These are phyloP conservation scores for Mugil cephalus DNA, from an alignment of 2,113 vertebrate species.

Conservation along the genomic window DNA sequence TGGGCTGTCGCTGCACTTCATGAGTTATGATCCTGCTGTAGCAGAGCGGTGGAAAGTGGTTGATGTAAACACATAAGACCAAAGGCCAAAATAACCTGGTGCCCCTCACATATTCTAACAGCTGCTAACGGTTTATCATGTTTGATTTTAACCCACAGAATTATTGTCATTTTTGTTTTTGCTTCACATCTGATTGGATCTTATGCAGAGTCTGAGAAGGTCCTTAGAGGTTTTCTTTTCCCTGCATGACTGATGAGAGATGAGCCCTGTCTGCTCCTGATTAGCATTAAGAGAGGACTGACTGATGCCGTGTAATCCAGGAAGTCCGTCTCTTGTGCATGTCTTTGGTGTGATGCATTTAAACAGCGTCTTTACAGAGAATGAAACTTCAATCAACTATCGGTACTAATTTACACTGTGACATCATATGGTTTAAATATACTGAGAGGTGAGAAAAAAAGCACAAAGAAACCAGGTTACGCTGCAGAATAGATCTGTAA, in stretches of 20 bases:
- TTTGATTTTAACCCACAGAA: too few relatives aligned
- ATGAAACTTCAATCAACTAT: not conserved
- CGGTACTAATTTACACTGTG: not conserved
- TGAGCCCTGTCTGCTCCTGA: not conserved
- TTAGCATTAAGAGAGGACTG: not conserved
- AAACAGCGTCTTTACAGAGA: not conserved
- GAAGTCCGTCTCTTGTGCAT: not conserved
- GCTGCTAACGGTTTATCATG: not conserved
- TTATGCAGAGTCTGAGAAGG: too few relatives aligned
- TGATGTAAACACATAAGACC: slow-evolving; percentile 29
- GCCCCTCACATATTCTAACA: not conserved
- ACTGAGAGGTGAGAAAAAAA: too few relatives aligned
- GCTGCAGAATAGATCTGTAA: too few relatives aligned
- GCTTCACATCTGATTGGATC: too few relatives aligned
- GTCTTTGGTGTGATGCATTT: not conserved
- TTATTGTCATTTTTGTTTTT: too few relatives aligned
- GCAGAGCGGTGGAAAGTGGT: slow-evolving; percentile 8
- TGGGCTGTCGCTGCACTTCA: slow-evolving; percentile 35
- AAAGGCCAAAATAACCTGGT: not conserved
- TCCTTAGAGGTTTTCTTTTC: not conserved
- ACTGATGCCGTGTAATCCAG: not conserved
- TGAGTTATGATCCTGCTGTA: slow-evolving; percentile 25
- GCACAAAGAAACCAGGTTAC: too few relatives aligned
- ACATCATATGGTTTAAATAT: not conserved
- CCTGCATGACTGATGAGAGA: not conserved